phyloP scores from a whole-genome alignment of 2,797 vertebrate genomes.

The Cynopterus sphinx region DNA sequence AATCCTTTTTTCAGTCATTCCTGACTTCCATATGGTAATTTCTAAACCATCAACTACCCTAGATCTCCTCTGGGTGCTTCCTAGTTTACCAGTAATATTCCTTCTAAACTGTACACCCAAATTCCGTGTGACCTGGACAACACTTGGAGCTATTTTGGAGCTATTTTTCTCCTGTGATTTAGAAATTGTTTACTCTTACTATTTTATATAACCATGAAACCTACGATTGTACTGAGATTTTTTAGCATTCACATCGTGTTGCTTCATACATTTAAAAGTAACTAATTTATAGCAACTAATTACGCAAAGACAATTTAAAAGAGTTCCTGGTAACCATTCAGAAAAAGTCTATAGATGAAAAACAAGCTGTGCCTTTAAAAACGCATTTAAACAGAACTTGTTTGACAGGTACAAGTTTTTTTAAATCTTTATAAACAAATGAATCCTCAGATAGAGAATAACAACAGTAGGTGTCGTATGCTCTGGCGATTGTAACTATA shows the following conservation, averaged over 20 bases:
- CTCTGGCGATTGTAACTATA: background rate
- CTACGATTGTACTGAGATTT: background rate
- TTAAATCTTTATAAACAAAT: slow-evolving; percentile 24
- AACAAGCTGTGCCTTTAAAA: background rate
- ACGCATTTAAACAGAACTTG: background rate
- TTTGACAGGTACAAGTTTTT: background rate
- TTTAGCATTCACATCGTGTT: background rate
- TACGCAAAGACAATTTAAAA: slow-evolving; percentile 45
- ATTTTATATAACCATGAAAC: background rate
- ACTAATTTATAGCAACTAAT: slow-evolving; percentile 37
- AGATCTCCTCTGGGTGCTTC: background rate
- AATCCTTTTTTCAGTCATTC: background rate
- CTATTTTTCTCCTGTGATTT: background rate
- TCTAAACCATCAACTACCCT: background rate
- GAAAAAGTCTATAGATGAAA: background rate
- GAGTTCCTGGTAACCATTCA: slow-evolving; percentile 28
- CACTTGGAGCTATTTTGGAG: background rate
- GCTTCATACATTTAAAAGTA: slow-evolving; percentile 24
- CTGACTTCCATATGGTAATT: background rate
- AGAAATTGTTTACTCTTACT: background rate
- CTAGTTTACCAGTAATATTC: background rate
- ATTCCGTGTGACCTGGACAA: background rate
- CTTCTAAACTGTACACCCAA: background rate
- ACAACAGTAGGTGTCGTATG: background rate
- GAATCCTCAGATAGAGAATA: background rate